These are phyloP conservation scores for Masnerella sp. DNA, from an alignment of 2,888 invertebrate species.

Conservation along the genomic window DNA sequence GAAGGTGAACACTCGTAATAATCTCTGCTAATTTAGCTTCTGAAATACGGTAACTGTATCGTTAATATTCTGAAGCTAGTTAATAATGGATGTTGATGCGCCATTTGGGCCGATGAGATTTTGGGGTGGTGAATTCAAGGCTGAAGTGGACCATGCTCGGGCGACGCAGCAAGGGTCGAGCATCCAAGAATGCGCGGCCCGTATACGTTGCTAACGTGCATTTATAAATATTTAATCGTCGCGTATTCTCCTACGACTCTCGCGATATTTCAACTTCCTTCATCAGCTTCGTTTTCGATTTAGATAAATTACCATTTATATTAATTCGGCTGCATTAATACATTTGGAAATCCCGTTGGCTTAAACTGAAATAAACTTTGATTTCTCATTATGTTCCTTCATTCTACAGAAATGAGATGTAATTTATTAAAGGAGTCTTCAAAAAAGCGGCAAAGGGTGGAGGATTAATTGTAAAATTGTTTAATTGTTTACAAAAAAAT, in stretches of 20 bases:
- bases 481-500: too few species aligned
- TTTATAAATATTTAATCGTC: conserved; percentile 74
- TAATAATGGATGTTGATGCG: conserved; percentile 77
- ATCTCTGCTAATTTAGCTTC: conserved; percentile 77
- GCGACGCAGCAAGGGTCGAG: conserved; percentile 61
- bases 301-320: conserved; percentile 58
- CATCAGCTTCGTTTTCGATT: conserved; percentile 57
- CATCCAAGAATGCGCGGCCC: conserved; percentile 66
- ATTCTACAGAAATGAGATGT: too few species aligned
- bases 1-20: conserved; percentile 75
- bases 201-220: conserved; percentile 66
- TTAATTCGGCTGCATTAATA: conserved; percentile 46
- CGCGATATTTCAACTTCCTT: conserved; percentile 62
- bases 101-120: conserved; percentile 78
- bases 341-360: conserved; percentile 28
- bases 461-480: too few species aligned
- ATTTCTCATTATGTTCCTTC: conserved; percentile 27
- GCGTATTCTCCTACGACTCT: conserved; percentile 59
- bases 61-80: conserved; percentile 77
- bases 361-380: conserved; percentile 25
- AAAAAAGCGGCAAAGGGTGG: too few species aligned
- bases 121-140: conserved; percentile 73
- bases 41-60: conserved; percentile 77
- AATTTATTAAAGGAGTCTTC: too few species aligned
- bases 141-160: conserved; percentile 69